Evolutionary conservation across 2,888 invertebrate species (phyloP).

Genomic region (Tachina fera): DNA sequence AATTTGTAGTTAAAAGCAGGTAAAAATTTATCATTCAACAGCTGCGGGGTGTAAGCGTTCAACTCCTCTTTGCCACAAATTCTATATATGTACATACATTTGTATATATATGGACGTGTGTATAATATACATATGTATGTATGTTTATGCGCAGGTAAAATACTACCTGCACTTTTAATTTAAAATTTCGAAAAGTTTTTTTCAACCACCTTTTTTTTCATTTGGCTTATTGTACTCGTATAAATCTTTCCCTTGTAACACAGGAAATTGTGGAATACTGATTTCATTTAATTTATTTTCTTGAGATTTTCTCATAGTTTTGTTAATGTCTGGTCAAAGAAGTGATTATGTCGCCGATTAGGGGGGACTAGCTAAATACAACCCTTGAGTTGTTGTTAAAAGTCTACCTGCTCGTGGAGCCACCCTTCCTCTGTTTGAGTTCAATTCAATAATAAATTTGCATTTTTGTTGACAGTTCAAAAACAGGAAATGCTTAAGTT

Average conservation of each 20-base stretch:
- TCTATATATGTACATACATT: background rate
- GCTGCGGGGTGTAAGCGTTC: conserved; percentile 68
- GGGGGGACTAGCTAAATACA: conserved; percentile 53
- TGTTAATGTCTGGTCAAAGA: background rate
- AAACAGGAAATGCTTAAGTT: conserved; percentile 48
- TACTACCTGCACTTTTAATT: conserved; percentile 61
- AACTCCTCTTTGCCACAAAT: conserved; percentile 61
- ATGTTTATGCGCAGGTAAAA: conserved; percentile 48
- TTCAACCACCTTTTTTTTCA: conserved; percentile 38
- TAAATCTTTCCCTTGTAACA: conserved; percentile 59
- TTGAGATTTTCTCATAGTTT: conserved; percentile 45
- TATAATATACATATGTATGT: background rate
- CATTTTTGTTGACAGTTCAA: background rate
- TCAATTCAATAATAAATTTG: conserved; percentile 7
- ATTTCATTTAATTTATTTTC: conserved; percentile 25
- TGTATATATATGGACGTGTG: background rate
- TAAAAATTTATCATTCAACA: conserved; percentile 64
- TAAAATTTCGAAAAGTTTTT: conserved; percentile 29
- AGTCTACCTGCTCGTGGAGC: conserved; percentile 58
- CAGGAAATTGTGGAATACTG: conserved; percentile 63
- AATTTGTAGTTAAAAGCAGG: conserved; percentile 64
- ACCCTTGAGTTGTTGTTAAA: conserved; percentile 40
- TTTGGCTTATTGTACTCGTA: conserved; percentile 28
- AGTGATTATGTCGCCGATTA: conserved; percentile 9
- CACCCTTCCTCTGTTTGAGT: conserved; percentile 30